Evolutionary conservation across 2,888 invertebrate species (phyloP).

Genomic region (Ophion ventricosus): DNA sequence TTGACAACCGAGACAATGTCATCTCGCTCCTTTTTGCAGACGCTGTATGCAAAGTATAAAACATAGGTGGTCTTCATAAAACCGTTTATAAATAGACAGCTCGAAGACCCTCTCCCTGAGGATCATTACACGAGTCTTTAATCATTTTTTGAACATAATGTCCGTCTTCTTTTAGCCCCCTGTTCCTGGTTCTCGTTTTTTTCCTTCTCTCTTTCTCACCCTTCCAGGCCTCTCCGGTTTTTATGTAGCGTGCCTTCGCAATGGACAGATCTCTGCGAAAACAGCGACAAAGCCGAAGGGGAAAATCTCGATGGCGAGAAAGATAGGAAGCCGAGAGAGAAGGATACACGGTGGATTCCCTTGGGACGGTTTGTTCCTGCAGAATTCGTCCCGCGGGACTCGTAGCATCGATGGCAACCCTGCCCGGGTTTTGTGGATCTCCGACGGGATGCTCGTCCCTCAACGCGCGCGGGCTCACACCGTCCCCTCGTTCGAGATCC

Average conservation of each 20-base stretch:
- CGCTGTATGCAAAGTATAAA: too few species aligned
- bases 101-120: neutral
- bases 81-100: too few species aligned
- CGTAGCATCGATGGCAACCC: conserved; percentile 62
- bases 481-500: conserved; percentile 27
- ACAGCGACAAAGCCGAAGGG: conserved; percentile 14
- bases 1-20: too few species aligned
- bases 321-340: conserved; percentile 35
- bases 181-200: neutral
- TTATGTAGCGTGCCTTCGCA: conserved; percentile 7
- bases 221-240: neutral
- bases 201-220: neutral
- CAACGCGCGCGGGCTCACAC: conserved; percentile 37
- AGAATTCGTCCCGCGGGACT: conserved; percentile 78
- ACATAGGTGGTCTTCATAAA: too few species aligned
- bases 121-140: neutral
- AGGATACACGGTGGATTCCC: conserved; percentile 64
- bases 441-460: conserved; percentile 48
- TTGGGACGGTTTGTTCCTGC: conserved; percentile 80
- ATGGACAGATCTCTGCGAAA: conserved; percentile 1
- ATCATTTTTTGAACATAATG: neutral
- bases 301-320: conserved; percentile 48
- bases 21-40: too few species aligned
- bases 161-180: neutral
- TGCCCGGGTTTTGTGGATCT: neutral